A percentile compares a stretch with the other conserved stretches of the same genome.
phyloP scores from a whole-genome alignment of 2,113 vertebrate genomes.

The Nesoenas mayeri region DNA sequence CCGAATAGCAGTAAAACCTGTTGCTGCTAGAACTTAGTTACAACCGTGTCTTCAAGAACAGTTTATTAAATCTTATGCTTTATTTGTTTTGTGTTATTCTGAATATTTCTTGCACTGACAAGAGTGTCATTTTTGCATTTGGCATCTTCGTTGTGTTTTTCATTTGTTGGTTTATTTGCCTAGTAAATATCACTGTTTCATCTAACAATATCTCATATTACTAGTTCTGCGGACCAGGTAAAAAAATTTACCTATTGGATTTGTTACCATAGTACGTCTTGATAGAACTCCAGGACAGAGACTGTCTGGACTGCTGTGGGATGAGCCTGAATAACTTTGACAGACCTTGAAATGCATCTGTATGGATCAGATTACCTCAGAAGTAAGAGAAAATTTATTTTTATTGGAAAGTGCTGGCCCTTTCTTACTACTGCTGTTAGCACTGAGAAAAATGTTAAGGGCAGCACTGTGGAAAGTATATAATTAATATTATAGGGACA shows the following conservation, averaged over 20 bases:
- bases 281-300: neutral
- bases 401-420: neutral
- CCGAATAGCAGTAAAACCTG: neutral
- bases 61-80: conserved; percentile 21
- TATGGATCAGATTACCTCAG: conserved; percentile 42
- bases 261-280: neutral
- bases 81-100: neutral
- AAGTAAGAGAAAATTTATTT: conserved; percentile 42
- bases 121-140: neutral
- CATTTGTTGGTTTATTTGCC: conserved; percentile 10
- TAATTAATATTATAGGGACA: conserved; percentile 24
- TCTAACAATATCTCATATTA: neutral
- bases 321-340: conserved; percentile 21
- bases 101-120: neutral
- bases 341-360: conserved; percentile 49
- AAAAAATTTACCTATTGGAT: neutral
- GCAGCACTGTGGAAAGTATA: conserved; percentile 45
- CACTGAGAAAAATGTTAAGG: conserved; percentile 40
- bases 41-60: neutral
- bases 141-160: neutral
- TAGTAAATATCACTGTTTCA: neutral
- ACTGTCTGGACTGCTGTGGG: neutral
- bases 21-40: conserved; percentile 31
- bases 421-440: conserved; percentile 45
- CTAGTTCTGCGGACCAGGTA: neutral